Evolutionary conservation across 2,113 vertebrate species (phyloP).

Genomic region (Sebastes schlegelii): DNA sequence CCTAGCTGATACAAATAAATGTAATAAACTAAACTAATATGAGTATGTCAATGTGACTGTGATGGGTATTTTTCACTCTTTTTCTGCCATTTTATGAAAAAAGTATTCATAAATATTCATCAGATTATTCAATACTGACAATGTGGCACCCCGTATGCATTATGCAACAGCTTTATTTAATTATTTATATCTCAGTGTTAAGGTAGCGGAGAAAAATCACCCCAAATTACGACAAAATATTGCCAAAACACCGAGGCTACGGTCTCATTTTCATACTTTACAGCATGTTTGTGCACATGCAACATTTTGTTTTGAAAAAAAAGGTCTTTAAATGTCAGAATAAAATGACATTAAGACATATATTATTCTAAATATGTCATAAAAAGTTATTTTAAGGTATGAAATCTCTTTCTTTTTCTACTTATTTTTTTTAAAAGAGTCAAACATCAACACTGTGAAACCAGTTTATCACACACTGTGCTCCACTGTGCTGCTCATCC

Average conservation of each 20-base stretch:
- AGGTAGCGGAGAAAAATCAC: background rate
- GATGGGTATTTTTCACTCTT: background rate
- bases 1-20: too few relatives aligned
- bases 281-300: background rate
- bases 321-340: background rate
- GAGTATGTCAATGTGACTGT: background rate
- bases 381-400: background rate
- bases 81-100: background rate
- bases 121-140: background rate
- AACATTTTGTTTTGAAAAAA: background rate
- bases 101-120: background rate
- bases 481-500: conserved; percentile 4
- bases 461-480: background rate
- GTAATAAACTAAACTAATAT: background rate
- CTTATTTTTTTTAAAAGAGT: background rate
- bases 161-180: background rate
- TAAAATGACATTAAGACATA: background rate
- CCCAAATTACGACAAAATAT: background rate
- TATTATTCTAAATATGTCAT: background rate
- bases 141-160: background rate
- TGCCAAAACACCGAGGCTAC: background rate
- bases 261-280: background rate
- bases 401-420: background rate
- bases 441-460: background rate
- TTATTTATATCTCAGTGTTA: background rate